Percentiles rank a stretch among this genome's conserved stretches.
These are phyloP conservation scores for Aleiodes alternator DNA, from an alignment of 2,888 invertebrate genomes.

Conservation along the genomic window DNA sequence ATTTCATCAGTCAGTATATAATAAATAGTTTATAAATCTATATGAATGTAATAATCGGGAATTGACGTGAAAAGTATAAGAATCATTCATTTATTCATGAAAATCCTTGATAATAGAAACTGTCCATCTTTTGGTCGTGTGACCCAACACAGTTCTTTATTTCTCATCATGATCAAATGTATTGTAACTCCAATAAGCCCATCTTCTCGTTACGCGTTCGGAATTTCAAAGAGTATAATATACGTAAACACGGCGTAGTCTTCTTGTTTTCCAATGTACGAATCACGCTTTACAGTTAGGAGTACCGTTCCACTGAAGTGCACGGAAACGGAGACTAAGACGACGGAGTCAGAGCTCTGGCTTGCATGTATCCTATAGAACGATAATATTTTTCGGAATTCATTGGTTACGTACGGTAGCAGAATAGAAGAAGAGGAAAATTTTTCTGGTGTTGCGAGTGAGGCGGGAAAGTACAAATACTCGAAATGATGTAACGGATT, in stretches of 20 bases:
- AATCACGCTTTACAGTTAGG: slow-evolving; percentile 66
- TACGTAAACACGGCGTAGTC: slow-evolving; percentile 8
- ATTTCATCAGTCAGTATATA: too few relatives aligned
- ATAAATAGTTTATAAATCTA: too few relatives aligned
- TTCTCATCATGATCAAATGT: background rate
- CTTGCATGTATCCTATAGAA: slow-evolving; percentile 44
- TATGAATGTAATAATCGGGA: too few relatives aligned
- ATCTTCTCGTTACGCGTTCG: slow-evolving; percentile 10
- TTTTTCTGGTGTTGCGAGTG: slow-evolving; percentile 21
- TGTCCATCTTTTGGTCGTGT: too few relatives aligned
- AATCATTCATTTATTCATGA: too few relatives aligned
- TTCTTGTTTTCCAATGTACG: background rate
- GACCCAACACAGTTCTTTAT: too few relatives aligned
- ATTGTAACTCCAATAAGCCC: slow-evolving; percentile 7
- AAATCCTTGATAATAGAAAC: too few relatives aligned
- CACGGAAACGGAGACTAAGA: slow-evolving; percentile 52
- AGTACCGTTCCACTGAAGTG: slow-evolving; percentile 69
- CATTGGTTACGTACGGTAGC: slow-evolving; percentile 7
- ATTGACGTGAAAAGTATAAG: too few relatives aligned
- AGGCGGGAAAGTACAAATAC: slow-evolving; percentile 17
- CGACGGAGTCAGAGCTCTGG: slow-evolving; percentile 28
- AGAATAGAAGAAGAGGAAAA: slow-evolving; percentile 5
- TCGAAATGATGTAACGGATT: slow-evolving; percentile 5
- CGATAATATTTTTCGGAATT: slow-evolving; percentile 48
- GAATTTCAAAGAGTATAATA: slow-evolving; percentile 15